Evolutionary conservation across 2,888 invertebrate species (phyloP).

Genomic region (Athalia circularis): DNA sequence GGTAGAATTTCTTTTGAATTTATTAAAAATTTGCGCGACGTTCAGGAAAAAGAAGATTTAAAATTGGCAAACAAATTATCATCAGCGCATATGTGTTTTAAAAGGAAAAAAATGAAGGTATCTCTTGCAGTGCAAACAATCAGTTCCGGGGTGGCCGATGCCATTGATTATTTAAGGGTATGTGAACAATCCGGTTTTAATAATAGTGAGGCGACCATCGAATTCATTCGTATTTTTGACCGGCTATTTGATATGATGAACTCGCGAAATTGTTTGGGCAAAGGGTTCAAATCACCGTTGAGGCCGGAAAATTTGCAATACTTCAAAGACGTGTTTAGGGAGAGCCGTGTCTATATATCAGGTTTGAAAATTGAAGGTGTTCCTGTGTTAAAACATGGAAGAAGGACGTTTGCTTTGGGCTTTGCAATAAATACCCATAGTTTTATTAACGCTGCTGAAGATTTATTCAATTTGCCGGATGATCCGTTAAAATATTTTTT

Average conservation of each 20-base stretch:
- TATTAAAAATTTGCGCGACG: not conserved
- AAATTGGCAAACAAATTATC: constrained; percentile 32
- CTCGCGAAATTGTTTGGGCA: constrained; percentile 50
- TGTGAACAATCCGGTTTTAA: constrained; percentile 45
- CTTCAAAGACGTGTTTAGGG: constrained; percentile 44
- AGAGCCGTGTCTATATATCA: constrained; percentile 43
- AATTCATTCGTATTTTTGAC: constrained; percentile 52
- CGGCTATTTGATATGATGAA: constrained; percentile 53
- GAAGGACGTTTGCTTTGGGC: constrained; percentile 53
- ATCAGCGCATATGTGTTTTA: constrained; percentile 21
- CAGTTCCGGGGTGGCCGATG: constrained; percentile 53
- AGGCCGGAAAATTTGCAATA: constrained; percentile 46
- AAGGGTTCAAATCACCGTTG: constrained; percentile 52
- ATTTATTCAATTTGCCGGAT: constrained; percentile 45
- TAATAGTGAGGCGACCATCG: constrained; percentile 48
- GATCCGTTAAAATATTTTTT: constrained; percentile 36
- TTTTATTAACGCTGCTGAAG: constrained; percentile 44
- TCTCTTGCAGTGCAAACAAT: constrained; percentile 49
- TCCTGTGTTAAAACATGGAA: constrained; percentile 42
- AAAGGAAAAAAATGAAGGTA: constrained; percentile 38
- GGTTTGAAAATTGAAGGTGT: constrained; percentile 42
- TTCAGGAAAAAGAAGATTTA: constrained; percentile 33
- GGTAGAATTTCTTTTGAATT: constrained; percentile 30
- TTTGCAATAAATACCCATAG: constrained; percentile 50
- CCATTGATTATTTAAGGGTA: constrained; percentile 48